Conservation (phyloP, 2,797 vertebrate genomes). For the Halcyon chelicuti region DNA sequence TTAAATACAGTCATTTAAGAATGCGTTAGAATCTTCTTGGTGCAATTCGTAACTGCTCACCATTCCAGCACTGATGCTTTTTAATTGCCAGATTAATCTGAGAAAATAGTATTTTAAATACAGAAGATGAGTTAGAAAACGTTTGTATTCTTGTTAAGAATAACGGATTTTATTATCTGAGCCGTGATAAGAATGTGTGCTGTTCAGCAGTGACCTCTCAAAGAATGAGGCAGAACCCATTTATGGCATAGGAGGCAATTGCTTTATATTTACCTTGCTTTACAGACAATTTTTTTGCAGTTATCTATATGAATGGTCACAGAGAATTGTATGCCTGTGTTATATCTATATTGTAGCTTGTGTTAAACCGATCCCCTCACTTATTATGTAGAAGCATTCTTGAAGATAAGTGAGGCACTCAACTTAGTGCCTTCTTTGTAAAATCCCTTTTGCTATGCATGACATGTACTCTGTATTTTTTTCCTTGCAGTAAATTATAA, state of each 20-base stretch:
- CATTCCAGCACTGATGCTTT: neutral
- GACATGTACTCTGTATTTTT: conserved; percentile 65
- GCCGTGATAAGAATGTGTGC: neutral
- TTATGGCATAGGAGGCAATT: conserved; percentile 32
- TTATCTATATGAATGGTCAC: conserved; percentile 46
- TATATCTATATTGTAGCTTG: conserved; percentile 41
- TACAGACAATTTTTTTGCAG: conserved; percentile 31
- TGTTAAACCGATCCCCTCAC: conserved; percentile 42
- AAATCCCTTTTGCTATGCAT: conserved; percentile 72
- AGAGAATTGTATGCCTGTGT: conserved; percentile 12
- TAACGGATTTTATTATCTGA: conserved; percentile 41
- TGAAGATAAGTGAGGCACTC: conserved; percentile 67
- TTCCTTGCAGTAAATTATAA: conserved; percentile 64
- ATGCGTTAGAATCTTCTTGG: neutral
- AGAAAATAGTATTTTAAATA: neutral
- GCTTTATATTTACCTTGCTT: conserved; percentile 54
- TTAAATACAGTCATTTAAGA: neutral
- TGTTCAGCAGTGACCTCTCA: conserved; percentile 18
- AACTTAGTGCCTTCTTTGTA: conserved; percentile 70
- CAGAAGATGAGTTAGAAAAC: neutral
- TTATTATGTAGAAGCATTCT: conserved; percentile 53
- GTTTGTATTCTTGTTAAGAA: neutral
- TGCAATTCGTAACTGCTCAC: neutral
- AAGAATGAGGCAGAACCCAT: conserved; percentile 35
- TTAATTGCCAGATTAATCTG: neutral